Evolutionary conservation across 2,888 invertebrate species (phyloP).

Genomic region (Plagiodera versicolora): DNA sequence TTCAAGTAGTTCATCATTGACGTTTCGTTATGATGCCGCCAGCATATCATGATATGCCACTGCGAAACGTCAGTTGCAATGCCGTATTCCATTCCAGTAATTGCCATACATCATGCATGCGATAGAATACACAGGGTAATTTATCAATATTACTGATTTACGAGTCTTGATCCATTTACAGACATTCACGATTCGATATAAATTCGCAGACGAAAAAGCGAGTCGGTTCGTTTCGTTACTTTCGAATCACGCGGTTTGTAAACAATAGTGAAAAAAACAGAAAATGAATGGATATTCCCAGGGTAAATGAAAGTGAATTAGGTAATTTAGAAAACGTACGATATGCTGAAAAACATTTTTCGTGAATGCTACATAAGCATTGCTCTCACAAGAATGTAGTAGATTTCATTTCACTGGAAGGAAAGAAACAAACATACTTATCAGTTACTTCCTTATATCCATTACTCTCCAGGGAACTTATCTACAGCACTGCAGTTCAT

Average conservation of each 20-base stretch:
- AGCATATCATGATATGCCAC: not conserved
- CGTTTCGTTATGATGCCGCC: not conserved
- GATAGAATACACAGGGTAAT: not conserved
- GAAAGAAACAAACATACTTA: too few species aligned
- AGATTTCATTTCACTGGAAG: too few species aligned
- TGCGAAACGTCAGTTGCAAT: not conserved
- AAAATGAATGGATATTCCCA: not conserved
- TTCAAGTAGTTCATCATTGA: not conserved
- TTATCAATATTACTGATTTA: conserved; percentile 1
- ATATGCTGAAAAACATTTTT: too few species aligned
- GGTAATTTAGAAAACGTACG: not conserved
- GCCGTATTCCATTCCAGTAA: not conserved
- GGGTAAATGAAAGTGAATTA: not conserved
- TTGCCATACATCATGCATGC: not conserved
- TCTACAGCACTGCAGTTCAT: too few species aligned
- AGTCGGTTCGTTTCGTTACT: not conserved
- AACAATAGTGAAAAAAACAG: not conserved
- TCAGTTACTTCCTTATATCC: too few species aligned
- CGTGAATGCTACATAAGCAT: too few species aligned
- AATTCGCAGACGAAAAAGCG: not conserved
- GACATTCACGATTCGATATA: not conserved
- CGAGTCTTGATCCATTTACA: not conserved
- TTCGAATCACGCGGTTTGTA: not conserved
- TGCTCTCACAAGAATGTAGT: too few species aligned
- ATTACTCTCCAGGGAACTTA: too few species aligned